Conservation (phyloP, 1,140 invertebrate genomes). For the Latrodectus geometricus region DNA sequence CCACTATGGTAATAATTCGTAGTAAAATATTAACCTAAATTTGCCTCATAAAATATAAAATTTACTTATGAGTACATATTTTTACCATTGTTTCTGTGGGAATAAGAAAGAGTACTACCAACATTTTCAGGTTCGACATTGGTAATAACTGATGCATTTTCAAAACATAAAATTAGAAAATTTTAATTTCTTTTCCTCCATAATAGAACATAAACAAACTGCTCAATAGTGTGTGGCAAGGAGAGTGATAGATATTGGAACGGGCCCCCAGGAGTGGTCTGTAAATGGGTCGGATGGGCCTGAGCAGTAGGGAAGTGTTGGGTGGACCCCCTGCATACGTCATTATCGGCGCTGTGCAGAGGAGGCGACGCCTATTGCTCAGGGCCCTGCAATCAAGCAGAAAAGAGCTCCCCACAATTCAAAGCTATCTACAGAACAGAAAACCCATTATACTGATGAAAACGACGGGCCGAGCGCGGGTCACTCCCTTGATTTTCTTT, state of each 20-base stretch:
- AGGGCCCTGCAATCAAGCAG: conserved; percentile 53
- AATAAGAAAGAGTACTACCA: too few species aligned
- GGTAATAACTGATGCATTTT: too few species aligned
- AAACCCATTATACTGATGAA: conserved; percentile 60
- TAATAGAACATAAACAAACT: not conserved
- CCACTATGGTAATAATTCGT: too few species aligned
- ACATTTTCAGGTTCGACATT: too few species aligned
- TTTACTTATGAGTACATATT: too few species aligned
- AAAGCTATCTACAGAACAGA: conserved; percentile 60
- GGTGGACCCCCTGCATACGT: conserved; percentile 55
- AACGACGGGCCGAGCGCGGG: conserved; percentile 53
- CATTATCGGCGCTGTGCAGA: conserved; percentile 48
- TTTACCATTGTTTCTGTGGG: too few species aligned
- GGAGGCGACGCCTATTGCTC: conserved; percentile 58
- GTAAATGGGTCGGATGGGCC: conserved; percentile 30
- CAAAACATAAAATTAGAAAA: too few species aligned
- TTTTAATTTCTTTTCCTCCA: not conserved
- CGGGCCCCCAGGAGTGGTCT: not conserved
- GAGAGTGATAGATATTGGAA: not conserved
- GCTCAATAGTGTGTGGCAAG: not conserved
- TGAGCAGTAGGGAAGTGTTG: conserved; percentile 20
- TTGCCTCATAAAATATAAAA: too few species aligned
- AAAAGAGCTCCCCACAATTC: conserved; percentile 47
- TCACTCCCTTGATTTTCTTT: conserved; percentile 56
- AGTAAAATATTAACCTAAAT: too few species aligned